phyloP scores from a whole-genome alignment of 2,113 vertebrate genomes.

The Antechinus flavipes region DNA sequence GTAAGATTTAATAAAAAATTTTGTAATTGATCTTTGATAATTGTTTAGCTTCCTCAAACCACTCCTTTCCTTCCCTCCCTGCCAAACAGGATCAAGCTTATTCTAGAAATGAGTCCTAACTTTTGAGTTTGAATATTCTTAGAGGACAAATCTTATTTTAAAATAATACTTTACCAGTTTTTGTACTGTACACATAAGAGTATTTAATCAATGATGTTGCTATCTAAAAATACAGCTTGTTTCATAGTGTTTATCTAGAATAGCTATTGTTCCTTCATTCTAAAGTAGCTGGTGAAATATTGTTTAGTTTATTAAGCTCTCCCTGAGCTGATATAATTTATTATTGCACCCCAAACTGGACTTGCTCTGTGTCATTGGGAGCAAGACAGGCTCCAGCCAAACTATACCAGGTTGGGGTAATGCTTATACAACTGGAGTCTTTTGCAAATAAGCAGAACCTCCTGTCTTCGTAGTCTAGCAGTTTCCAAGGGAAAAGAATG shows the following conservation, averaged over 20 bases:
- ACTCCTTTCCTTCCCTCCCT: neutral
- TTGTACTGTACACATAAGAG: neutral
- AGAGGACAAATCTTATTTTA: neutral
- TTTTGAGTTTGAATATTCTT: neutral
- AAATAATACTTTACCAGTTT: neutral
- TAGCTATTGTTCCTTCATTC: neutral
- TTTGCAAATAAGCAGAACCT: no score
- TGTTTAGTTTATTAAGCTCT: neutral
- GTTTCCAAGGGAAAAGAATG: no score
- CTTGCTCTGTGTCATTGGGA: no score
- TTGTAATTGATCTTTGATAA: neutral
- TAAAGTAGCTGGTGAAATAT: neutral
- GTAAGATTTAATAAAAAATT: conserved; percentile 81
- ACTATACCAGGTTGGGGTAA: no score
- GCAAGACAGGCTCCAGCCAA: no score
- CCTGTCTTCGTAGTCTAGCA: no score
- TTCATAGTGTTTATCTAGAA: neutral
- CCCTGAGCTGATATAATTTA: no score
- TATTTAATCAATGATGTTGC: neutral
- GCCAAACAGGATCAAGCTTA: neutral
- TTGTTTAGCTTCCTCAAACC: neutral
- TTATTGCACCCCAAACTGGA: no score
- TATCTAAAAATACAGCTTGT: neutral
- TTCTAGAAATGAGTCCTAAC: neutral
- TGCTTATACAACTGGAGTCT: no score